Evolutionary conservation across 2,888 invertebrate genomes (phyloP).

Genomic region (Polyommatus icarus): DNA sequence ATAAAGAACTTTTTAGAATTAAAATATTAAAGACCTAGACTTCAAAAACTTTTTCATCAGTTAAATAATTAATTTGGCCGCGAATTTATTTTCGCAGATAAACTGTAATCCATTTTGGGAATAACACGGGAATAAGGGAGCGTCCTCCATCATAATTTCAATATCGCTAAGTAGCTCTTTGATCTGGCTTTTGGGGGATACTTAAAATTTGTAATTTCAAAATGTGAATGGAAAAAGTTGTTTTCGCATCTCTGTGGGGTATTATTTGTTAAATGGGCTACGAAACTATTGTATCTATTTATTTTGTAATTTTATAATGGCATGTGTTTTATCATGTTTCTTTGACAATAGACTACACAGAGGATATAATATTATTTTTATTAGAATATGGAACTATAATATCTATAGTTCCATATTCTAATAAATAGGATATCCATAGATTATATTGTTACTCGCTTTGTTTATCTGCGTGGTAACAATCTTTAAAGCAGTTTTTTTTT

Average conservation of each 20-base stretch:
- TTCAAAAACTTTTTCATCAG: background rate
- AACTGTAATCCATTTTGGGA: background rate
- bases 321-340: too few species aligned
- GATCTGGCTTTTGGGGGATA: background rate
- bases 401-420: too few species aligned
- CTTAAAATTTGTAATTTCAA: constrained; percentile 4
- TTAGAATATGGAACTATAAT: too few species aligned
- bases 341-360: too few species aligned
- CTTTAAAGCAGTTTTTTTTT: too few species aligned
- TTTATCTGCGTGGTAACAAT: too few species aligned
- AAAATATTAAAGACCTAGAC: background rate
- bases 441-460: too few species aligned
- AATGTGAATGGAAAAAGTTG: background rate
- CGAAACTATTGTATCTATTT: background rate
- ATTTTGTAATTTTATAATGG: too few species aligned
- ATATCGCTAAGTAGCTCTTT: constrained; percentile 15
- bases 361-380: too few species aligned
- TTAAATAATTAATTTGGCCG: background rate
- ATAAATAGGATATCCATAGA: too few species aligned
- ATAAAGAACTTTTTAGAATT: background rate
- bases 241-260: background rate
- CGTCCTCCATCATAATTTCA: background rate
- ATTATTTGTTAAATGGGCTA: background rate
- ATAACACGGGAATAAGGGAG: background rate
- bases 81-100: background rate